Evolutionary conservation across 2,797 vertebrate genomes (phyloP).

Genomic region (Mormyrops boulengeri): DNA sequence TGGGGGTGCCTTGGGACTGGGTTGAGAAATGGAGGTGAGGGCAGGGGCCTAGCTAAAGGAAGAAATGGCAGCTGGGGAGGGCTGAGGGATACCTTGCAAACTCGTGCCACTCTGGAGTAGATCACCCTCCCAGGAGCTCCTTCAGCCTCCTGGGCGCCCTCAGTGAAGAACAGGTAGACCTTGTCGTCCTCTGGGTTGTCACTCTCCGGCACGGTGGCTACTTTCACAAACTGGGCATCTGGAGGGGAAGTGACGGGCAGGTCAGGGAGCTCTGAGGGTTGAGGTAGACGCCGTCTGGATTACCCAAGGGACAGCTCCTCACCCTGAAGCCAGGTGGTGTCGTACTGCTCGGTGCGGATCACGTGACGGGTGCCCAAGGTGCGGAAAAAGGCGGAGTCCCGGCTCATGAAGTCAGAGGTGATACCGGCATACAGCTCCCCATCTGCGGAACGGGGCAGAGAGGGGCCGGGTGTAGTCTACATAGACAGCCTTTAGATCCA

Average conservation of each 20-base stretch:
- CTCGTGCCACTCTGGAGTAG: slow-evolving; percentile 69
- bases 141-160: slow-evolving; percentile 70
- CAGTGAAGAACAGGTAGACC: slow-evolving; percentile 75
- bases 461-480: neutral
- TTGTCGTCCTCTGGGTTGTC: slow-evolving; percentile 76
- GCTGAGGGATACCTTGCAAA: slow-evolving; percentile 60
- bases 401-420: slow-evolving; percentile 72
- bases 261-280: neutral
- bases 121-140: slow-evolving; percentile 66
- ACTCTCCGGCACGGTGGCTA: slow-evolving; percentile 69
- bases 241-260: slow-evolving; percentile 18
- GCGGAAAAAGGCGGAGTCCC: slow-evolving; percentile 70
- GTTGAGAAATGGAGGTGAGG: neutral
- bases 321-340: slow-evolving; percentile 72
- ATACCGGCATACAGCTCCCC: slow-evolving; percentile 70
- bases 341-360: slow-evolving; percentile 72
- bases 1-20: neutral
- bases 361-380: slow-evolving; percentile 64
- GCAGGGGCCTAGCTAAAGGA: neutral
- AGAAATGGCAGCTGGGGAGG: neutral
- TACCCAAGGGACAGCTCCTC: slow-evolving; percentile 16
- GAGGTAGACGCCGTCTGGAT: neutral
- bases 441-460: slow-evolving; percentile 43
- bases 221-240: slow-evolving; percentile 72
- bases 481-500: neutral